Conservation (phyloP, 2,888 invertebrate species). For the Callimorpha dominula region DNA sequence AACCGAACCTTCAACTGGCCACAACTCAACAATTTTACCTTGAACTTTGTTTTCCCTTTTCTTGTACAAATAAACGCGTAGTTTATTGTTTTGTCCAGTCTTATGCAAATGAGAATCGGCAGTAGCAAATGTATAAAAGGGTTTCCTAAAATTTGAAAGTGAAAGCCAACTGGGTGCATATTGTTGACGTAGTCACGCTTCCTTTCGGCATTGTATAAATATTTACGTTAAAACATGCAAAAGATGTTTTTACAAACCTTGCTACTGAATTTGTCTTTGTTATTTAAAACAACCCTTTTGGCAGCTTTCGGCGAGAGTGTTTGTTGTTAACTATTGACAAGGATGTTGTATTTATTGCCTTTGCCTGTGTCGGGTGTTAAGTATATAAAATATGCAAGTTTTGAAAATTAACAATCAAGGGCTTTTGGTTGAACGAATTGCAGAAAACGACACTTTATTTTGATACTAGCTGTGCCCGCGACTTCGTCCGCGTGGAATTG, state of each 20-base stretch:
- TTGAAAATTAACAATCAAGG: constrained; percentile 10
- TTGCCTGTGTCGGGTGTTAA: constrained; percentile 46
- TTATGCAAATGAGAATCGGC: constrained; percentile 81
- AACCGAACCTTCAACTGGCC: constrained; percentile 76
- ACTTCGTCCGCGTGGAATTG: no score
- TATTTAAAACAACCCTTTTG: constrained; percentile 82
- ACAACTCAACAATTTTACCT: constrained; percentile 63
- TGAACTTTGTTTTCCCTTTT: constrained; percentile 84
- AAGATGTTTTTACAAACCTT: constrained; percentile 80
- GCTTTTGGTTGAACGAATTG: background rate
- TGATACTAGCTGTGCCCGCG: no score
- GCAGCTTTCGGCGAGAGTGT: constrained; percentile 70
- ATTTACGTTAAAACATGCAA: constrained; percentile 84
- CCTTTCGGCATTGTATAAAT: constrained; percentile 80
- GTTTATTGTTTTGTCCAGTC: constrained; percentile 78
- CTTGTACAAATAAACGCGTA: constrained; percentile 75
- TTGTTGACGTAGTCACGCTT: constrained; percentile 77
- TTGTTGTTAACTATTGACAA: constrained; percentile 64
- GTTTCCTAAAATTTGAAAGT: constrained; percentile 82
- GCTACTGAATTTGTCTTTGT: constrained; percentile 82
- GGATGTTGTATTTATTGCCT: constrained; percentile 52
- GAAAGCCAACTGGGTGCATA: constrained; percentile 82
- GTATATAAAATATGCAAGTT: constrained; percentile 29
- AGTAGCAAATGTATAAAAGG: constrained; percentile 80
- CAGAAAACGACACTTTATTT: background rate